Base-by-base conservation (phyloP, 2,888 invertebrate species). In the Noctuana brunneofusca region DNA sequence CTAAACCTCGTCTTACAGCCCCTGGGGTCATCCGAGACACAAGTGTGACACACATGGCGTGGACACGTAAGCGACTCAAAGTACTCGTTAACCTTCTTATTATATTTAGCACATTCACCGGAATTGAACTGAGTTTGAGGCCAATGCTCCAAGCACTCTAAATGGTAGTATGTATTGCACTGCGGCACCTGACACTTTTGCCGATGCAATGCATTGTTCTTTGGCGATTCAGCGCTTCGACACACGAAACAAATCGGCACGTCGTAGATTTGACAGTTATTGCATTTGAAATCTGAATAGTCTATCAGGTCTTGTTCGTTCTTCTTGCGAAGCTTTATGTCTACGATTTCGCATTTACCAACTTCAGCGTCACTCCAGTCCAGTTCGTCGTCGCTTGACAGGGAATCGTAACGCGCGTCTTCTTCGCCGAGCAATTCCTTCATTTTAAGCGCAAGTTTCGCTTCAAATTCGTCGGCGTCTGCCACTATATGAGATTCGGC, bases 41-140 rank as follows among this genome's bases (percentile, higher is more conserved):
- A 97, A 0, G 96, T 97, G 75, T 97, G 97, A 72, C 97, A 97
- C 0, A 95, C 93, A 75, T 97, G 97, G 58, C 95, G 92, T 0
- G 97, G 97, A 78, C 97, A 97, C 0, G 93, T 93, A 6, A 96
- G 86, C 0, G 92, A 86, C 70, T 93, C 93, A 1, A 92, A 80
- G 38, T 76, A 76, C 32, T 84, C 84, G 57, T 76, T 82, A 0
- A 81, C 76, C 52, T 84, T 85, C 53, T 87, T 86, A 41, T 82
- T 83, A 32, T 69, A 85, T 5, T 81, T 86, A 0, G 89, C 84
- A 22, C 86, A 77, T 9, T 92, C 92, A 20, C 86, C 86, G 0
- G 86, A 76, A 53, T 80, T 85, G 64, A 94, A 92, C 70, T 93
- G 94, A 0, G 94, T 94, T 74, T 97, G 96, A 0, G 96, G 97